These are phyloP conservation scores for Amyelois transitella DNA, from an alignment of 1,140 invertebrate species.

Conservation along the genomic window DNA sequence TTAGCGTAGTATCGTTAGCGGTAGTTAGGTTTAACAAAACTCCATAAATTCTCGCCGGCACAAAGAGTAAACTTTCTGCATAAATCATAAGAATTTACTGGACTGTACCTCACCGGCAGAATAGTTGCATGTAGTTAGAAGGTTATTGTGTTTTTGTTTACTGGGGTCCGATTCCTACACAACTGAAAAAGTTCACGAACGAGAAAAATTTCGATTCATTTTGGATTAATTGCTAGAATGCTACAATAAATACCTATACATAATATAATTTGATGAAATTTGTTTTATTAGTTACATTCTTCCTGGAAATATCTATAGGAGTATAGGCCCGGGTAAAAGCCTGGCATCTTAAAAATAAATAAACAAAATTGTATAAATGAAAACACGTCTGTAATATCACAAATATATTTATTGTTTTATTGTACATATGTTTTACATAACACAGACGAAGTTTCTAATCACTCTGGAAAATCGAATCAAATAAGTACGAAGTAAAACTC, in stretches of 20 bases:
- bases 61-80: background rate
- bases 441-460: slow-evolving; percentile 53
- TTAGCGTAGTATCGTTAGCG: background rate
- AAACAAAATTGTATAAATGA: background rate
- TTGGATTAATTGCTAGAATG: too few species aligned
- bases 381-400: slow-evolving; percentile 43
- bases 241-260: too few species aligned
- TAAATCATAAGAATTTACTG: background rate
- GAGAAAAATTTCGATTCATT: too few species aligned
- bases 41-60: background rate
- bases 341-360: background rate
- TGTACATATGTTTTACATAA: slow-evolving; percentile 64
- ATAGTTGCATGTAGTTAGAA: background rate
- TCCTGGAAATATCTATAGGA: too few species aligned
- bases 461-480: slow-evolving; percentile 35
- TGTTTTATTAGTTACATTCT: too few species aligned
- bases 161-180: too few species aligned
- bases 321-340: too few species aligned
- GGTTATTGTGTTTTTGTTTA: background rate
- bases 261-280: too few species aligned
- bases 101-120: background rate
- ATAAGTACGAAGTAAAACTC: slow-evolving; percentile 31
- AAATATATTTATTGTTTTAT: slow-evolving; percentile 70
- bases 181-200: too few species aligned
- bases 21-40: background rate